Evolutionary conservation across 37 sponge, comb jelly and placozoan genomes (phyloP).

Genomic region (Halisarca cf. caerulea): DNA sequence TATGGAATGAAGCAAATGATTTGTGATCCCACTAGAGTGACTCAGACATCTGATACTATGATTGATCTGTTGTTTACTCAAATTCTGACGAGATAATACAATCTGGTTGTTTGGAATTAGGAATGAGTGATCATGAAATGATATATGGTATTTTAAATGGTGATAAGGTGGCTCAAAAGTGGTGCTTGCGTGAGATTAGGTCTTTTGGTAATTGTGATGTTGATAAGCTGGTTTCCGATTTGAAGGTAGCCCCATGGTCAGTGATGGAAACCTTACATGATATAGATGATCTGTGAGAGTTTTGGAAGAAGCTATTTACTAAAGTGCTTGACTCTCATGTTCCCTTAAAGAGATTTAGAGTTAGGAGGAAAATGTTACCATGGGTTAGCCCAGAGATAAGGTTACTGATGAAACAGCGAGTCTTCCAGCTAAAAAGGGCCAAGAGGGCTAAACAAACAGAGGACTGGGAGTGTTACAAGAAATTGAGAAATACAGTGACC

Average conservation of each 20-base stretch:
- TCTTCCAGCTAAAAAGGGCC: background rate
- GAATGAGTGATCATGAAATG: background rate
- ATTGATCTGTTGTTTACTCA: conserved; percentile 31
- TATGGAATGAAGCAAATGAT: conserved; percentile 29
- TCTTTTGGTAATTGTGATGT: background rate
- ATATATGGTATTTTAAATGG: too few relatives aligned
- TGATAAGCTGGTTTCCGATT: conserved; percentile 2
- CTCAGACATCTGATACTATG: background rate
- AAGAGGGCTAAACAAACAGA: background rate
- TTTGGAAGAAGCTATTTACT: conserved; percentile 33
- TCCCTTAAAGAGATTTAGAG: conserved; percentile 22
- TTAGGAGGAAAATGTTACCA: conserved; percentile 24
- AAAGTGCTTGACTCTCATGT: conserved; percentile 24
- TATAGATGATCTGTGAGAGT: conserved; percentile 29
- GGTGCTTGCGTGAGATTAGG: background rate
- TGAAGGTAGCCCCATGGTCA: conserved; percentile 23
- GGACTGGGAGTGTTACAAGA: conserved; percentile 6
- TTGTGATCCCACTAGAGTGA: conserved; percentile 31
- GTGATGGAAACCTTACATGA: conserved; percentile 38
- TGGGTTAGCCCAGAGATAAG: conserved; percentile 16
- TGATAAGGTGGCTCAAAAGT: too few relatives aligned
- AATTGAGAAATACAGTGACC: too few relatives aligned
- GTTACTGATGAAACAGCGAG: background rate
- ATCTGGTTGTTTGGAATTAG: background rate
- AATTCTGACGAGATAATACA: background rate